phyloP scores from a whole-genome alignment of 2,888 invertebrate species.

The Xanthorhoe designata region DNA sequence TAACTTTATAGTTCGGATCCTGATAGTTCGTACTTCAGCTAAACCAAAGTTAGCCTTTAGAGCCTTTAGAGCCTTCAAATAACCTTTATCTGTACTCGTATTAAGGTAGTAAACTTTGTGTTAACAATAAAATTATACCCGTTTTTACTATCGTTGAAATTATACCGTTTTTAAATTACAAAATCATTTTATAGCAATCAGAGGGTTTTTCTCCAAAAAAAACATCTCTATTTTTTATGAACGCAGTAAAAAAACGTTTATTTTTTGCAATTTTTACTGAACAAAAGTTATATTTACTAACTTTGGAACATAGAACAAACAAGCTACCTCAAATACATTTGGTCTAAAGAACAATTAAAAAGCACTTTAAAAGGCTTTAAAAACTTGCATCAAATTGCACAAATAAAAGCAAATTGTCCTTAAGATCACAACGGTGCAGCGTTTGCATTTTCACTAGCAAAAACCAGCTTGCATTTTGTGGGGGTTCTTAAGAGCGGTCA shows the following conservation, averaged over 20 bases:
- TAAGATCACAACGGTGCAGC: conserved; percentile 16
- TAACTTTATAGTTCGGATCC: conserved; percentile 2
- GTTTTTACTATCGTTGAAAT: too few species aligned
- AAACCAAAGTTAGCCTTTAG: neutral
- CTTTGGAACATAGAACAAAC: neutral
- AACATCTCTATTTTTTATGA: too few species aligned
- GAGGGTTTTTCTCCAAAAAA: too few species aligned
- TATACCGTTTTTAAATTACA: too few species aligned
- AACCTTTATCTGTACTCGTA: too few species aligned
- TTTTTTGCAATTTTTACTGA: too few species aligned
- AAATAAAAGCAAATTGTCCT: conserved; percentile 10
- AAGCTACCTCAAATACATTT: neutral
- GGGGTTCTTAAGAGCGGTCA: conserved; percentile 21
- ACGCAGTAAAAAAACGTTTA: too few species aligned
- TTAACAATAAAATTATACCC: too few species aligned
- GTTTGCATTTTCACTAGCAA: conserved; percentile 21
- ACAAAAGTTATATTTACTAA: too few species aligned
- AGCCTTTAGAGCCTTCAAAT: too few species aligned
- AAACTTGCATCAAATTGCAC: conserved; percentile 21
- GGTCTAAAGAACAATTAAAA: neutral
- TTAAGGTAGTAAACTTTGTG: too few species aligned
- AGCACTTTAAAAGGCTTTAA: neutral
- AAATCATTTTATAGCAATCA: too few species aligned
- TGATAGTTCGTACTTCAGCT: conserved; percentile 3
- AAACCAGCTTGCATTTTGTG: conserved; percentile 10